Conservation (phyloP, 1,140 invertebrate species). For the Drosophila mauritiana region DNA sequence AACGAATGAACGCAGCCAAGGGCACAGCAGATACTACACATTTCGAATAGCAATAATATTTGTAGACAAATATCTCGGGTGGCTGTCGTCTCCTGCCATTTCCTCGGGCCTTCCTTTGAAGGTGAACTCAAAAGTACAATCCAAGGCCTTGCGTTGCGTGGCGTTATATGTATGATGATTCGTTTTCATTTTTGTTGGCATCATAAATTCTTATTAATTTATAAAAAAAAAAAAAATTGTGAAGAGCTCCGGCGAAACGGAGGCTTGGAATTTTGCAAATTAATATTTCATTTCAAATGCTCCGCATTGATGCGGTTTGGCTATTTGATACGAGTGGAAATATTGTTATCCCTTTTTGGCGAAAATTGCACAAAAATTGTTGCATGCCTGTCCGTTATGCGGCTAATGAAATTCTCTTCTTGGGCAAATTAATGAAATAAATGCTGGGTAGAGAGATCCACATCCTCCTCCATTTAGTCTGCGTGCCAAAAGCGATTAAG, state of each 20-base stretch:
- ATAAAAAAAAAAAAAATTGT: slow-evolving; percentile 78
- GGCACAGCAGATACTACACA: slow-evolving; percentile 56
- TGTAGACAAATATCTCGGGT: slow-evolving; percentile 67
- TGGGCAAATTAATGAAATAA: slow-evolving; percentile 57
- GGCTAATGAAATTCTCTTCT: slow-evolving; percentile 56
- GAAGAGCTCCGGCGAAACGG: slow-evolving; percentile 20
- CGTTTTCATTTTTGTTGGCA: slow-evolving; percentile 34
- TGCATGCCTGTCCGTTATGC: slow-evolving; percentile 21
- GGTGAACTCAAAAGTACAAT: slow-evolving; percentile 51
- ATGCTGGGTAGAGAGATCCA: slow-evolving; percentile 9
- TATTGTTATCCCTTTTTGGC: slow-evolving; percentile 27
- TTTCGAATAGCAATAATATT: slow-evolving; percentile 83
- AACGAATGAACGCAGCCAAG: slow-evolving; percentile 8
- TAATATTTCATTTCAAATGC: slow-evolving; percentile 77
- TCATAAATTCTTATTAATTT: slow-evolving; percentile 82
- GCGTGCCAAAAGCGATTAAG: slow-evolving; percentile 75
- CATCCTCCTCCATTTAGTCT: not conserved
- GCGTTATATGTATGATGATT: not conserved
- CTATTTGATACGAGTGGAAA: slow-evolving; percentile 9
- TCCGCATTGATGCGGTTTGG: slow-evolving; percentile 40
- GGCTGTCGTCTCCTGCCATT: slow-evolving; percentile 11
- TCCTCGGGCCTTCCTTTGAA: slow-evolving; percentile 28
- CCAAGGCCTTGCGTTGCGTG: slow-evolving; percentile 22
- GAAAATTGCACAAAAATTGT: slow-evolving; percentile 33
- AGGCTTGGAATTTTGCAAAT: slow-evolving; percentile 69